A percentile compares a stretch with the other conserved stretches of the same genome.
phyloP scores from a whole-genome alignment of 2,888 invertebrate genomes.

The Prenolepis imparis region DNA sequence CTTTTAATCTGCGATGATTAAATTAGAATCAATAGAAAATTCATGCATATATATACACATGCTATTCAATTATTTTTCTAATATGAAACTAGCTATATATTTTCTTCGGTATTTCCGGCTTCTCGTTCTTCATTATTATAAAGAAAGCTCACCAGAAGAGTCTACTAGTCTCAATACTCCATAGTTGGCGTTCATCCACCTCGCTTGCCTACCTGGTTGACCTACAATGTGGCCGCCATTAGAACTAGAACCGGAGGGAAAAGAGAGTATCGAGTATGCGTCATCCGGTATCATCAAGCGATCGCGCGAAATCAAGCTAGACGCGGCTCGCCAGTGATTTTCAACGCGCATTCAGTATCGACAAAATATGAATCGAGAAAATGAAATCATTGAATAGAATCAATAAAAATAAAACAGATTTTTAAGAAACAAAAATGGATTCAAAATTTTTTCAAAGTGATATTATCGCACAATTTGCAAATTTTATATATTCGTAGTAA shows the following conservation, averaged over 20 bases:
- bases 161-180: constrained; percentile 13
- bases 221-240: constrained; percentile 68
- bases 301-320: constrained; percentile 45
- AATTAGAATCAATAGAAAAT: not conserved
- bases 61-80: constrained; percentile 1
- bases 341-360: not conserved
- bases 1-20: not conserved
- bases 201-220: constrained; percentile 65
- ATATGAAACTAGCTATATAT: not conserved
- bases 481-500: not conserved
- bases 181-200: constrained; percentile 69
- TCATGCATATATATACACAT: not conserved
- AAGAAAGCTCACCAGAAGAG: not conserved
- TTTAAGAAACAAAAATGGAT: not conserved
- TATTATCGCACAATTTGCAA: not conserved
- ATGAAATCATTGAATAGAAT: not conserved
- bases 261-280: constrained; percentile 33
- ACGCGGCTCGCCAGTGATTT: constrained; percentile 48
- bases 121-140: not conserved
- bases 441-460: not conserved
- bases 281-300: constrained; percentile 27
- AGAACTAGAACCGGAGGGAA: constrained; percentile 43
- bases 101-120: not conserved
- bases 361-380: not conserved
- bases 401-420: not conserved